A percentile compares a stretch with the other conserved stretches of the same genome.
Conservation (phyloP, 2,888 invertebrate genomes). For the Acrobasis consociella region DNA sequence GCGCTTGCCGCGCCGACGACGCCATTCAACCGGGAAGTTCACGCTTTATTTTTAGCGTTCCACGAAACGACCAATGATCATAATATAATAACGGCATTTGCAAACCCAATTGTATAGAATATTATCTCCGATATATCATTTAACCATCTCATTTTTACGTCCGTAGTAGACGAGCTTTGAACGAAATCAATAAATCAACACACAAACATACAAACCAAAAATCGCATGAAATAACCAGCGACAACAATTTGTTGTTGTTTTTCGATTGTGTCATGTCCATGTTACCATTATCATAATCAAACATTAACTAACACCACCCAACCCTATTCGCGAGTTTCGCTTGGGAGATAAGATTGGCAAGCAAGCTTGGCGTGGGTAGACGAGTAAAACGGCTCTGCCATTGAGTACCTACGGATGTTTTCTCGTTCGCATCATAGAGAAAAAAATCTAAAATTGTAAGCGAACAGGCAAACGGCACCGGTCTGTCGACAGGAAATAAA, state of each 20-base stretch:
- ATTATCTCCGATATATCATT: not conserved
- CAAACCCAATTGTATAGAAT: slow-evolving; percentile 21
- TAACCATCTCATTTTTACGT: too few species aligned
- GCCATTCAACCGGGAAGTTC: slow-evolving; percentile 83
- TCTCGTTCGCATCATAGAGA: slow-evolving; percentile 9
- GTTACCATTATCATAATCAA: slow-evolving; percentile 28
- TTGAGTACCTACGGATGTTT: slow-evolving; percentile 24
- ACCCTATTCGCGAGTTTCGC: slow-evolving; percentile 19
- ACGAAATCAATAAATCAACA: not conserved
- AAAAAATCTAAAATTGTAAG: slow-evolving; percentile 37
- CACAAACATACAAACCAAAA: not conserved
- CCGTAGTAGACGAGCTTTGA: too few species aligned
- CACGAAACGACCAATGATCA: slow-evolving; percentile 59
- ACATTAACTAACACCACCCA: slow-evolving; percentile 28
- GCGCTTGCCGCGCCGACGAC: slow-evolving; percentile 63
- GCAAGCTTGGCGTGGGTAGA: slow-evolving; percentile 28
- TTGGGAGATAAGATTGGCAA: slow-evolving; percentile 36
- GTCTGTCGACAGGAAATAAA: slow-evolving; percentile 48
- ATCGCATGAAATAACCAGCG: not conserved
- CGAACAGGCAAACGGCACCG: slow-evolving; percentile 39
- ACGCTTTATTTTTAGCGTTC: slow-evolving; percentile 79
- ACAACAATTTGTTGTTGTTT: not conserved
- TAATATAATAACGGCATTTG: slow-evolving; percentile 39
- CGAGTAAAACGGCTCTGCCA: slow-evolving; percentile 1
- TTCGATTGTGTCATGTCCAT: slow-evolving; percentile 21